phyloP scores from a whole-genome alignment of 2,888 invertebrate genomes.

The Falcaria lacertinaria region DNA sequence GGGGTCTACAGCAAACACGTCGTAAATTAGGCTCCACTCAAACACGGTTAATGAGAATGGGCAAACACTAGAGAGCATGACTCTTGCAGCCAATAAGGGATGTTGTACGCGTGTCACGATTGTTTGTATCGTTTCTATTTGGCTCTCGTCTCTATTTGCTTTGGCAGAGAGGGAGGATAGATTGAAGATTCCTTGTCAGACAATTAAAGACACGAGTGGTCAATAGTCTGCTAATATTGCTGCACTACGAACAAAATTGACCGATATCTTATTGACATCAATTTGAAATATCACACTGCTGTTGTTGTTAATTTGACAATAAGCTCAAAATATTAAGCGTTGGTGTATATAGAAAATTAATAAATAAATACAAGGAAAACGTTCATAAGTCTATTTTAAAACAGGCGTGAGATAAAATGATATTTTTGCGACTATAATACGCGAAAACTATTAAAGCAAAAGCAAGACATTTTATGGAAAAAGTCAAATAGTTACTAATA shows the following conservation, averaged over 20 bases:
- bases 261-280: too few relatives aligned
- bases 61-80: conserved; percentile 58
- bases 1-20: conserved; percentile 61
- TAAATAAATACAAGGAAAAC: too few relatives aligned
- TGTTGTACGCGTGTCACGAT: conserved; percentile 51
- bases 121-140: conserved; percentile 40
- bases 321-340: too few relatives aligned
- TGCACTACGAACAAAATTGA: too few relatives aligned
- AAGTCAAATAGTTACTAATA: neutral
- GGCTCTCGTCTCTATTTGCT: conserved; percentile 40
- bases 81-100: conserved; percentile 68
- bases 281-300: too few relatives aligned
- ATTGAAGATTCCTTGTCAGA: neutral
- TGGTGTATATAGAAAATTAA: too few relatives aligned
- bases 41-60: conserved; percentile 68
- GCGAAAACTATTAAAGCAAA: too few relatives aligned
- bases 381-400: too few relatives aligned
- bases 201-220: neutral
- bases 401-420: too few relatives aligned
- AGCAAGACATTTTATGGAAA: neutral
- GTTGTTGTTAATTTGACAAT: too few relatives aligned
- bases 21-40: conserved; percentile 71
- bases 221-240: too few relatives aligned
- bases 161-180: neutral
- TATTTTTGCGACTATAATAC: too few relatives aligned